These are phyloP conservation scores for Mastomys natalensis DNA, from an alignment of 2,113 vertebrate species.

Conservation along the genomic window DNA sequence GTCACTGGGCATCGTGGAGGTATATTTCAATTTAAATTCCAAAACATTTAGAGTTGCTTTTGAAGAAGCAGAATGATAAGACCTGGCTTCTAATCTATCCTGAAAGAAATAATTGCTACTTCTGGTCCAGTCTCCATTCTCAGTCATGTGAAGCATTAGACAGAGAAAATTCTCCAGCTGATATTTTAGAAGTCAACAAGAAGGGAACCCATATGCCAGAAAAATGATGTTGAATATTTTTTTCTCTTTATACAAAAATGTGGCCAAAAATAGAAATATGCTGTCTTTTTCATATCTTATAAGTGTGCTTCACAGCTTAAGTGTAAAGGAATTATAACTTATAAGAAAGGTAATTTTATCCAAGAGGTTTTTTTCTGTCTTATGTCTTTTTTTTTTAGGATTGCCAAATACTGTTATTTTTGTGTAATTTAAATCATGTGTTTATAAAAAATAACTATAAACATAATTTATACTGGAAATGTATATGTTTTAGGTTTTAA, in stretches of 20 bases:
- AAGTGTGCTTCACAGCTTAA: slow-evolving; percentile 15
- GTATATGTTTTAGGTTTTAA: background rate
- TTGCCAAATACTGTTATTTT: background rate
- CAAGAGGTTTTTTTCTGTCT: slow-evolving; percentile 15
- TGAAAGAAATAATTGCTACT: slow-evolving; percentile 24
- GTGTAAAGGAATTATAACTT: slow-evolving; percentile 31
- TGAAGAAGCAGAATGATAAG: slow-evolving; percentile 27
- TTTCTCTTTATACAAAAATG: slow-evolving; percentile 55
- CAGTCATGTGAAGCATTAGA: background rate
- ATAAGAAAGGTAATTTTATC: slow-evolving; percentile 54
- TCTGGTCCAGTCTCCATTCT: background rate
- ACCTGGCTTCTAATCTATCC: slow-evolving; percentile 43
- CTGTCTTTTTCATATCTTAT: slow-evolving; percentile 39
- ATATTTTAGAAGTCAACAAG: slow-evolving; percentile 39
- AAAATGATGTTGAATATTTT: slow-evolving; percentile 9
- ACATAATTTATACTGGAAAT: background rate
- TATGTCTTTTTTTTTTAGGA: background rate
- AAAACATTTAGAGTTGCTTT: slow-evolving; percentile 38
- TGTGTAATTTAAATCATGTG: background rate
- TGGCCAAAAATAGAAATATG: background rate
- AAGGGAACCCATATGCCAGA: slow-evolving; percentile 17
- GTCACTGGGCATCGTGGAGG: background rate
- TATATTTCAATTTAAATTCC: slow-evolving; percentile 44
- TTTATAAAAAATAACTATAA: background rate
- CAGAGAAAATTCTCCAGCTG: background rate